Percentiles rank a stretch among this genome's conserved stretches.
Conservation (phyloP, 1,140 invertebrate species). For the Ceratosolen solmsi region DNA sequence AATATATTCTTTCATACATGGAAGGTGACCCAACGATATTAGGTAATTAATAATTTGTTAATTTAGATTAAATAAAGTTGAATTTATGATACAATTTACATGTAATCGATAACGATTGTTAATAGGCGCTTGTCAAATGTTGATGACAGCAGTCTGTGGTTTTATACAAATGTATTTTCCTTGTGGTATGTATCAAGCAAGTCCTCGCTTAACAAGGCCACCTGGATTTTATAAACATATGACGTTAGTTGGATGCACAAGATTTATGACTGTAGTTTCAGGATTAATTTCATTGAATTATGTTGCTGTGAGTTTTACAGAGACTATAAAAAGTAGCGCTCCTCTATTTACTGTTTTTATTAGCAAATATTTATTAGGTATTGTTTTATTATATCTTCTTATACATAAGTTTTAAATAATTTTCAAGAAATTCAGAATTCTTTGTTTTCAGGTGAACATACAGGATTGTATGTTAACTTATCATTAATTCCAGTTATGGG, state of each 20-base stretch:
- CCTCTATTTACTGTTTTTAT: slow-evolving; percentile 89
- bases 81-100: not conserved
- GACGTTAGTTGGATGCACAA: slow-evolving; percentile 83
- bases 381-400: slow-evolving; percentile 17
- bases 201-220: slow-evolving; percentile 77
- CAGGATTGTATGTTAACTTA: slow-evolving; percentile 83
- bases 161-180: slow-evolving; percentile 86
- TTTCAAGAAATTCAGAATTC: not conserved
- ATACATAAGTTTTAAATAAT: not conserved
- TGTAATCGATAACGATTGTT: slow-evolving; percentile 2
- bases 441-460: slow-evolving; percentile 78
- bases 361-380: slow-evolving; percentile 81
- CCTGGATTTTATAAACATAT: slow-evolving; percentile 85
- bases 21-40: slow-evolving; percentile 86
- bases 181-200: slow-evolving; percentile 81
- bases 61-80: no score
- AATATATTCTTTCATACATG: slow-evolving; percentile 86
- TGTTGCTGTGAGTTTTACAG: slow-evolving; percentile 89
- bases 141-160: slow-evolving; percentile 84
- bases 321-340: slow-evolving; percentile 90
- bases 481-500: slow-evolving; percentile 90
- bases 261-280: slow-evolving; percentile 84
- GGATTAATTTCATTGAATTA: slow-evolving; percentile 87
- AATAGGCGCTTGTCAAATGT: slow-evolving; percentile 82
- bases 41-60: slow-evolving; percentile 74